These are phyloP conservation scores for Parauchenoglanis punctatus DNA, from an alignment of 2,797 vertebrate species.

Conservation along the genomic window DNA sequence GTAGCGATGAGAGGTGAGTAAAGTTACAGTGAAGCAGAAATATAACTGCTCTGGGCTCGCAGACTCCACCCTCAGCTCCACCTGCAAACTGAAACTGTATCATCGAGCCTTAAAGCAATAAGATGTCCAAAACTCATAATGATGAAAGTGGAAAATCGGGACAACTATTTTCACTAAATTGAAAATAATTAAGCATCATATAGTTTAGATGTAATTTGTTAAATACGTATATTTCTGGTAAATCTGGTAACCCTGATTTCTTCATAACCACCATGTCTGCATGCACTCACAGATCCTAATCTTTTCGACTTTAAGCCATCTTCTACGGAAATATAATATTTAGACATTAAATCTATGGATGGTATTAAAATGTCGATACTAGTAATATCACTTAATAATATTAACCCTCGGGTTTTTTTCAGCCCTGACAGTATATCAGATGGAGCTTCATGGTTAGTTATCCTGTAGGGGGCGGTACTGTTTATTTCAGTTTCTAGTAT, in stretches of 20 bases:
- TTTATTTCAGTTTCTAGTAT: background rate
- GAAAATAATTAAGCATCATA: too few species aligned
- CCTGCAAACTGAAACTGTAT: background rate
- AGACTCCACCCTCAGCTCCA: background rate
- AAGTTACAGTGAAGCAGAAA: background rate
- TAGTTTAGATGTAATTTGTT: too few species aligned
- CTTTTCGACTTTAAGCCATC: background rate
- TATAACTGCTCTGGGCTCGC: background rate
- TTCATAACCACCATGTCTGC: background rate
- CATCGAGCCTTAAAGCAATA: too few species aligned
- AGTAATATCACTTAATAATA: background rate
- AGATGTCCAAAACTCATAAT: too few species aligned
- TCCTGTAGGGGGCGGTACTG: constrained; percentile 18
- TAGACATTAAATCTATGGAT: too few species aligned
- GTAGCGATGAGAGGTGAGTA: background rate
- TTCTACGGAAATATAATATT: background rate
- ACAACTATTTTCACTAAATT: background rate
- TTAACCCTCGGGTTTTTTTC: background rate
- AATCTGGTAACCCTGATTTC: background rate
- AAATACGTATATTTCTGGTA: too few species aligned
- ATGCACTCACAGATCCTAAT: background rate
- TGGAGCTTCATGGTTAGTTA: background rate
- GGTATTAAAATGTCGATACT: background rate
- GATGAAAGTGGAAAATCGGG: too few species aligned
- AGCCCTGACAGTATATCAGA: background rate